phyloP scores from a whole-genome alignment of 2,113 vertebrate species.

The Phodopus roborovskii region DNA sequence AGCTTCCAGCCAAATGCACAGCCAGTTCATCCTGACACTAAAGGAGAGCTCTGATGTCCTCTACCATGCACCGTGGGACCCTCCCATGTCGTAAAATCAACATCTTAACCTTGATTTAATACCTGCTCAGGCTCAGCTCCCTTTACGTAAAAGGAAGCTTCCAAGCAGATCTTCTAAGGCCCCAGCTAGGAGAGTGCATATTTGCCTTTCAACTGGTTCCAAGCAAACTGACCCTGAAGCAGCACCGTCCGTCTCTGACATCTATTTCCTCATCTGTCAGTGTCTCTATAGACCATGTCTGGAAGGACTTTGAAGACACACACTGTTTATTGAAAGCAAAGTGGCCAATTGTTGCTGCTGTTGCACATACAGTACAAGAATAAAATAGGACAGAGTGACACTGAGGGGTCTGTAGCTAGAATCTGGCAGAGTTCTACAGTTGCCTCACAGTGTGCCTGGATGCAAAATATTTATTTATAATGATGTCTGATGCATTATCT shows the following conservation, averaged over 20 bases:
- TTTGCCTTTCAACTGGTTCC: neutral
- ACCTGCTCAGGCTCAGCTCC: neutral
- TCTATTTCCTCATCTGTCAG: neutral
- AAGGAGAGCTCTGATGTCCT: neutral
- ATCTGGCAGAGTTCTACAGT: neutral
- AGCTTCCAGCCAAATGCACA: neutral
- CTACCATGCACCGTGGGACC: neutral
- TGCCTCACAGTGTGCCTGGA: neutral
- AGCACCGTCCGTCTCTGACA: neutral
- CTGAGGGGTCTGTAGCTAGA: neutral
- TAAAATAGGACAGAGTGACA: neutral
- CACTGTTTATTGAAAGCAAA: neutral
- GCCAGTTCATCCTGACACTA: neutral
- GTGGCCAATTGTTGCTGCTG: neutral
- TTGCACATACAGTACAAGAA: neutral
- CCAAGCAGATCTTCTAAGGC: neutral
- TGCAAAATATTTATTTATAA: neutral
- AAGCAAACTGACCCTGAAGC: neutral
- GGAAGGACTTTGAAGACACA: neutral
- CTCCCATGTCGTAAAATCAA: neutral
- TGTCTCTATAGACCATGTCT: neutral
- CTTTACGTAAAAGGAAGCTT: neutral
- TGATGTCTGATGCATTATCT: neutral
- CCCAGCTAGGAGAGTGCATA: neutral
- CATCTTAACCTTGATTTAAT: neutral